phyloP scores from a whole-genome alignment of 2,888 invertebrate species.

The Nemotelus pantherinus region DNA sequence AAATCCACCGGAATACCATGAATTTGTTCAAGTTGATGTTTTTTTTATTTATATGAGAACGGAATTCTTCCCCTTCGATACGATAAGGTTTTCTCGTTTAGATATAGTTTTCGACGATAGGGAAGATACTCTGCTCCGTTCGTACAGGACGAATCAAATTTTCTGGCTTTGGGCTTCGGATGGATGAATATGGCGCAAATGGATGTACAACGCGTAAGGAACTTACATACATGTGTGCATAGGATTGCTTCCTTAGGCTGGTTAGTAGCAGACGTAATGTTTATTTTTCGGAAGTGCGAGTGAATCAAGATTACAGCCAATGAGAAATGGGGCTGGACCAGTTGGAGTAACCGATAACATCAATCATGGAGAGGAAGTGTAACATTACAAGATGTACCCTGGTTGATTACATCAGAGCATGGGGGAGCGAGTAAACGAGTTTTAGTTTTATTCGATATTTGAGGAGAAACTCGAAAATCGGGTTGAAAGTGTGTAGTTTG shows the following conservation, averaged over 20 bases:
- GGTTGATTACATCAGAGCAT: too few relatives aligned
- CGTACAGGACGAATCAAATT: conserved; percentile 4
- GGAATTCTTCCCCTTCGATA: conserved; percentile 20
- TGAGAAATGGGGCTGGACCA: conserved; percentile 35
- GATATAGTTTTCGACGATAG: background rate
- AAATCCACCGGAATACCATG: conserved; percentile 61
- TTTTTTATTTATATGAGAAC: conserved; percentile 49
- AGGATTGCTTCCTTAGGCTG: background rate
- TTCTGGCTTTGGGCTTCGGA: background rate
- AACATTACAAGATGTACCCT: conserved; percentile 35
- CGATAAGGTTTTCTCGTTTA: conserved; percentile 1
- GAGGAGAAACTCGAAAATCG: too few relatives aligned
- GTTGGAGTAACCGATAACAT: conserved; percentile 33
- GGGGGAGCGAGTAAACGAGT: too few relatives aligned
- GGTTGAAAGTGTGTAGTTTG: too few relatives aligned
- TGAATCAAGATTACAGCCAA: conserved; percentile 33
- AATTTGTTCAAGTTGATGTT: conserved; percentile 55
- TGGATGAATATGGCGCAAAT: background rate
- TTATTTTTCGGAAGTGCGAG: conserved; percentile 28
- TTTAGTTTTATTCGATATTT: too few relatives aligned
- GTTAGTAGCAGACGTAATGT: conserved; percentile 11
- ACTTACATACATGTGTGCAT: background rate
- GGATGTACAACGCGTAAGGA: background rate
- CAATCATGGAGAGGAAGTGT: conserved; percentile 36
- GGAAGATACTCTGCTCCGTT: background rate